phyloP scores from a whole-genome alignment of 2,113 vertebrate species.

The Brienomyrus longianalis region DNA sequence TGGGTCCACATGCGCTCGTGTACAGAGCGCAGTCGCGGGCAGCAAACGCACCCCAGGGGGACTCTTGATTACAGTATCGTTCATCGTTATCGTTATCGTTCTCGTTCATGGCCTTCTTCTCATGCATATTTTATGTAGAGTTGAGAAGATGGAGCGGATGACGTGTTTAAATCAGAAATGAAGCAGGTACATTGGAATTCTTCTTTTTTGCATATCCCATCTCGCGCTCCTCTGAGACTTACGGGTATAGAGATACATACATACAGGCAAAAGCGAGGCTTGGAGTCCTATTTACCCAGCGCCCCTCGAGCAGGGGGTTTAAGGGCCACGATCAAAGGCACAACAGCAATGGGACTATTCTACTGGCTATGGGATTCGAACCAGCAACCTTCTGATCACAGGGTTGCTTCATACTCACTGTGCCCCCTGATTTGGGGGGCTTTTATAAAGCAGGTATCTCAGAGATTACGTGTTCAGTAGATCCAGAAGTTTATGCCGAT shows the following conservation, averaged over 20 bases:
- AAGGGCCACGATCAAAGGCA: neutral
- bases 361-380: neutral
- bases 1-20: neutral
- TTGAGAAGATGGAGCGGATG: neutral
- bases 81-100: neutral
- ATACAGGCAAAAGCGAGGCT: neutral
- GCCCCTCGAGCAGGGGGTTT: neutral
- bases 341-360: neutral
- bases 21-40: neutral
- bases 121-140: neutral
- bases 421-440: neutral
- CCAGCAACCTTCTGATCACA: neutral
- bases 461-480: neutral
- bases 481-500: neutral
- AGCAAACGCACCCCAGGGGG: neutral
- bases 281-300: neutral
- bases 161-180: no score
- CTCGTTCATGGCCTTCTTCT: neutral
- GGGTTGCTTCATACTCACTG: neutral
- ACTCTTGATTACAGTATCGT: neutral
- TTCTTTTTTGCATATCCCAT: neutral
- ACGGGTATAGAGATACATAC: neutral
- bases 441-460: neutral
- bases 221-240: neutral
- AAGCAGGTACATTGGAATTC: neutral